phyloP scores from a whole-genome alignment of 2,797 vertebrate species.

The Clarias pachynema region DNA sequence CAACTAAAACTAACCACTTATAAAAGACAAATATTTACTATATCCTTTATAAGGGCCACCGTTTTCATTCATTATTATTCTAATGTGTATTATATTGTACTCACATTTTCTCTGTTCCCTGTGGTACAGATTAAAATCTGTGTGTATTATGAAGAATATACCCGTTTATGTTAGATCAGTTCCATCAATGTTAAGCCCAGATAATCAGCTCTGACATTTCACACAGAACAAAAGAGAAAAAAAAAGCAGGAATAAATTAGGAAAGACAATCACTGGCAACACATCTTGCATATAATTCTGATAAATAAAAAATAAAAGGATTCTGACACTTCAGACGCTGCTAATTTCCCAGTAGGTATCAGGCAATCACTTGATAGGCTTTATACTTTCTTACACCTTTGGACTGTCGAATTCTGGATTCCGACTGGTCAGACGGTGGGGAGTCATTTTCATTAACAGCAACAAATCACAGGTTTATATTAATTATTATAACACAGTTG shows the following conservation, averaged over 20 bases:
- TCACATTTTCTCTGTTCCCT: background rate
- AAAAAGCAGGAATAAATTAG: background rate
- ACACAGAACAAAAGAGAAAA: background rate
- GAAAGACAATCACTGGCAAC: background rate
- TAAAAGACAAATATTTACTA: no score
- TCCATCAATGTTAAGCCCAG: conserved; percentile 7
- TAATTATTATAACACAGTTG: no score
- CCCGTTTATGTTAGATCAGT: conserved; percentile 17
- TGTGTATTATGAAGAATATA: background rate
- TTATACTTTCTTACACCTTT: background rate
- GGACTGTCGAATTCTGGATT: no score
- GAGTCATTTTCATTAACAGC: background rate
- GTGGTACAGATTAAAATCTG: background rate
- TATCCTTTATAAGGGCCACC: no score
- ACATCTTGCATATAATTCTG: background rate
- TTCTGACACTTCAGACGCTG: background rate
- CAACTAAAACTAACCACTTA: no score
- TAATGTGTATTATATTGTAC: no score
- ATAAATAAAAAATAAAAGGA: background rate
- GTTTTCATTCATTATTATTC: no score
- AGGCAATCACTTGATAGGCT: background rate
- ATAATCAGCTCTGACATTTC: conserved; percentile 34
- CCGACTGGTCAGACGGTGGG: background rate
- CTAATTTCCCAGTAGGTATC: background rate
- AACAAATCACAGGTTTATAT: background rate